phyloP scores from a whole-genome alignment of 1,140 invertebrate species.

The Marisa cornuarietis region DNA sequence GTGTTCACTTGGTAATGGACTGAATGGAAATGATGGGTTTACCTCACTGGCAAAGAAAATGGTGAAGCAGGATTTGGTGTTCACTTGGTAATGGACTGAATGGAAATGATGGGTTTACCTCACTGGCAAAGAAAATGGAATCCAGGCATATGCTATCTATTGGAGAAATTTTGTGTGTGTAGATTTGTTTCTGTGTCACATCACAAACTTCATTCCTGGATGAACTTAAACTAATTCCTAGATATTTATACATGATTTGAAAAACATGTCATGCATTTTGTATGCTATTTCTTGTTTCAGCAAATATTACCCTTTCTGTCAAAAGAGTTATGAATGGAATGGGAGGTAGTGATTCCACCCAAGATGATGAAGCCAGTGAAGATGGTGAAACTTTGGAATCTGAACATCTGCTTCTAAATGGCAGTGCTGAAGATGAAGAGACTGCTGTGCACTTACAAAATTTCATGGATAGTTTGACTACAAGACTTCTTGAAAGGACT shows the following conservation, averaged over 20 bases:
- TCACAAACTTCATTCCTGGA: background rate
- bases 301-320: background rate
- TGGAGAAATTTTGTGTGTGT: background rate
- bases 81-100: background rate
- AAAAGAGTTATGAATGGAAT: background rate
- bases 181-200: background rate
- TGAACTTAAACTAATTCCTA: background rate
- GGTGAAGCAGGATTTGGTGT: background rate
- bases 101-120: background rate
- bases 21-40: background rate
- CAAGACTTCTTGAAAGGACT: conserved; percentile 32
- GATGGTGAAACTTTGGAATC: conserved; percentile 21
- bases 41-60: background rate
- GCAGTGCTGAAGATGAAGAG: conserved; percentile 31
- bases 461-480: conserved; percentile 35
- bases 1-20: background rate
- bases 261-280: background rate
- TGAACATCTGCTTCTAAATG: conserved; percentile 28
- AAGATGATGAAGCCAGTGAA: conserved; percentile 23
- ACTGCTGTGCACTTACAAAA: conserved; percentile 24
- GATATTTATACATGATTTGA: background rate
- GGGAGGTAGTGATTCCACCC: conserved; percentile 6
- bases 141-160: background rate
- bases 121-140: background rate
- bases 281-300: background rate